Base-by-base conservation (phyloP, 2,888 invertebrate genomes). In the Myopa tessellatipennis region DNA sequence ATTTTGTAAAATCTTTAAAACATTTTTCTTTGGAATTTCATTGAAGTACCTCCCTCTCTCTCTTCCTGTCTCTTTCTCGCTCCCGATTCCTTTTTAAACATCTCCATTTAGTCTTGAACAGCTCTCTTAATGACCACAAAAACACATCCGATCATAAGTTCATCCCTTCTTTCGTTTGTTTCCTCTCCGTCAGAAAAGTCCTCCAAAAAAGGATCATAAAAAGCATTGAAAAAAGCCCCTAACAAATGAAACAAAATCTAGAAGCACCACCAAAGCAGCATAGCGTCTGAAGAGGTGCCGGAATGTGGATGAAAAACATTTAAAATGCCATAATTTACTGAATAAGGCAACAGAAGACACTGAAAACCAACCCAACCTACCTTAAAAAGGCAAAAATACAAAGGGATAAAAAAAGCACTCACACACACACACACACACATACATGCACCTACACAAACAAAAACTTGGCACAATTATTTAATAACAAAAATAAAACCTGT, bases 401-500 rank as follows among this genome's bases (percentile, higher is more conserved):
- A 74, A 69, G 40, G 77, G 71, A 73, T 61, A 72, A 61, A 60
- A 69, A 70, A 36, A 1, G 38, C 34, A 1, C 45, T 3, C 45
- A 3, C n/a, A 61, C 26, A 61, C 61, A 61, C 34, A 65, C n/a
- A 61, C 26, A 61, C 61, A 61, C 34, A 65, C 58, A 58, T 58
- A 58, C 58, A 58, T n/a, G 4, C 58, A 12, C 52, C 8, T 52
- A 58, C 65, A 26, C 36, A 81, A 69, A 79, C 74, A 83, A 82
- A 84, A 82, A 81, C 84, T 84, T 84, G 85, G 85, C 85, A 85
- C 84, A 85, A 85, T 85, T 85, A 85, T 84, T 82, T 82, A 84
- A 85, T 84, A 79, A 76, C 60, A 65, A 67, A 34, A 58, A 34
- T 36, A 71, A 63, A 75, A 79, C 68, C 74, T 36, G 78, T 78